Evolutionary conservation across 2,113 vertebrate genomes (phyloP).

Genomic region (Ceratotherium simum): DNA sequence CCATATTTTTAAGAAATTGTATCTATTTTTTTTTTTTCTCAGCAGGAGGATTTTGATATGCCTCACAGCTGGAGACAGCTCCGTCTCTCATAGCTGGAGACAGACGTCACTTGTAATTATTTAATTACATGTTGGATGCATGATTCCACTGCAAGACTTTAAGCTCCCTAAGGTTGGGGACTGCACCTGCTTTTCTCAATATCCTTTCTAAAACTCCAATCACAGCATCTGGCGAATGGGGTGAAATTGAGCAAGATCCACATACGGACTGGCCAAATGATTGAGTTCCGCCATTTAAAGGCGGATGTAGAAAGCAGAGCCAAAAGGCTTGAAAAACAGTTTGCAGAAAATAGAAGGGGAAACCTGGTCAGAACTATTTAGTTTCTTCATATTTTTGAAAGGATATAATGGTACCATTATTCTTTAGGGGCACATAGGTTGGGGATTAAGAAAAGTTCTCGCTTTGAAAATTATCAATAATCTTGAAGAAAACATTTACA

Average conservation of each 20-base stretch:
- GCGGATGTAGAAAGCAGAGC: not conserved
- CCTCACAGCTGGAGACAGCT: not conserved
- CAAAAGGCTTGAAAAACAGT: not conserved
- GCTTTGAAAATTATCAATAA: not conserved
- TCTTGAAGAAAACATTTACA: not conserved
- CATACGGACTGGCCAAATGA: not conserved
- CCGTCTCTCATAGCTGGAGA: not conserved
- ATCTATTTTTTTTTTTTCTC: not conserved
- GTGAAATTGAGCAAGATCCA: not conserved
- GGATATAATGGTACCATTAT: not conserved
- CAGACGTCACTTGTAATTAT: constrained; percentile 16
- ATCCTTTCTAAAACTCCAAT: not conserved
- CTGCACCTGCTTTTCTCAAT: not conserved
- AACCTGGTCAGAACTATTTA: not conserved
- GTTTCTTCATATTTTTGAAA: not conserved
- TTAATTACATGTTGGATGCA: constrained; percentile 26
- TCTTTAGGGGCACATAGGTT: not conserved
- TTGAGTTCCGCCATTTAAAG: not conserved
- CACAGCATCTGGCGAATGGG: not conserved
- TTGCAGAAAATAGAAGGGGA: not conserved
- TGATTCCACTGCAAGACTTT: not conserved
- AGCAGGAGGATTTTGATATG: not conserved
- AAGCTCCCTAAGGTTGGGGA: not conserved
- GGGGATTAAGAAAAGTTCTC: not conserved
- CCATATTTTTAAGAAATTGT: not conserved